These are phyloP conservation scores for Sepioteuthis lessoniana DNA, from an alignment of 2,888 invertebrate genomes.

Conservation along the genomic window DNA sequence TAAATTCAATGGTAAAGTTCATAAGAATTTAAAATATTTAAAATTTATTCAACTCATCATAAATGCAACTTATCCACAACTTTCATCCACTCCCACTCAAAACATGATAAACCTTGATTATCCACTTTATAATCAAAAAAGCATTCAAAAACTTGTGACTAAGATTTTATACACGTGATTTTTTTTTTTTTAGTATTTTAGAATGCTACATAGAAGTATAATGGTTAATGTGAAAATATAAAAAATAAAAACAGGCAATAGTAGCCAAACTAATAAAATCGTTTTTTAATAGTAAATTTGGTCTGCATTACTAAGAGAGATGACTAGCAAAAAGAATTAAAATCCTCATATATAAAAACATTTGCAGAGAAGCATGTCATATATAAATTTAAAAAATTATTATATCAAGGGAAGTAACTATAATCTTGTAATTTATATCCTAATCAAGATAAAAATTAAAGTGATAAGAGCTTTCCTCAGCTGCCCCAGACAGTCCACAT, in stretches of 20 bases:
- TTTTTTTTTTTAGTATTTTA: no score
- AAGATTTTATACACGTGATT: neutral
- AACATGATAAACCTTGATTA: neutral
- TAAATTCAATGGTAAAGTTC: neutral
- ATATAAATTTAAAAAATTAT: neutral
- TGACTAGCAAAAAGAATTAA: neutral
- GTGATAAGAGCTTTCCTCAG: neutral
- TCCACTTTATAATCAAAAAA: neutral
- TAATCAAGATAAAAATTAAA: neutral
- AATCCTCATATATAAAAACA: neutral
- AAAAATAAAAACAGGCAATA: no score
- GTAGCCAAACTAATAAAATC: no score
- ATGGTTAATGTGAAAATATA: no score
- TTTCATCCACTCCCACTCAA: neutral
- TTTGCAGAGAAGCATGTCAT: neutral
- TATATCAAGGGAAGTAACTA: neutral
- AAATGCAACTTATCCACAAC: neutral
- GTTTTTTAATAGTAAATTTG: no score
- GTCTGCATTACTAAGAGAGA: no score
- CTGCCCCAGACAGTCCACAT: neutral
- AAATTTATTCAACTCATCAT: neutral
- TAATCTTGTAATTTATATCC: neutral
- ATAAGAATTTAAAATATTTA: neutral
- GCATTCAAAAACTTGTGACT: neutral
- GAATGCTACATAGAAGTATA: no score